Conservation (phyloP, 2,888 invertebrate genomes). For the Apodemia hepburni region DNA sequence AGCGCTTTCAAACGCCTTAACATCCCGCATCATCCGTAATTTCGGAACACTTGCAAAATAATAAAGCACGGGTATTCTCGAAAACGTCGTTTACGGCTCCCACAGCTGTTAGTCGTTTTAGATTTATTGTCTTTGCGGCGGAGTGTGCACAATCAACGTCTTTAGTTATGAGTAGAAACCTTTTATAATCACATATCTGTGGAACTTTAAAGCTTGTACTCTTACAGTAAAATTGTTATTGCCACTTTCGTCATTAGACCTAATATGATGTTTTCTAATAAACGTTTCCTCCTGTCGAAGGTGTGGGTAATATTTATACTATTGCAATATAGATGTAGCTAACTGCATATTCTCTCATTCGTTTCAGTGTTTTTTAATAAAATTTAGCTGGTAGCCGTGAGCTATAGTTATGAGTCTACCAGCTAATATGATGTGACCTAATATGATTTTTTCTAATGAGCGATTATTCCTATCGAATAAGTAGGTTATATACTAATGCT, state of each 20-base stretch:
- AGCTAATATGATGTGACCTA: no score
- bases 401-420: no score
- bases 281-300: background rate
- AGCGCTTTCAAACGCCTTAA: constrained; percentile 31
- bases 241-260: constrained; percentile 3
- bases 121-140: constrained; percentile 36
- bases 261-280: background rate
- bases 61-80: constrained; percentile 64
- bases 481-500: no score
- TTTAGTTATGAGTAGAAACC: constrained; percentile 18
- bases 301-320: no score
- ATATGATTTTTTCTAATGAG: no score
- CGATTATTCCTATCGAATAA: no score
- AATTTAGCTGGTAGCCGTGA: no score
- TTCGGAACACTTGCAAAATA: constrained; percentile 57
- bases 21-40: constrained; percentile 50
- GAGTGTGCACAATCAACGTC: constrained; percentile 28
- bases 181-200: constrained; percentile 16
- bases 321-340: constrained; percentile 62
- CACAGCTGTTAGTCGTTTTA: constrained; percentile 56
- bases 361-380: constrained; percentile 38
- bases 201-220: constrained; percentile 15
- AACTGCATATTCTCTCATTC: constrained; percentile 65
- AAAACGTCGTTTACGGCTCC: constrained; percentile 48
- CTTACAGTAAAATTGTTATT: constrained; percentile 9